phyloP scores from a whole-genome alignment of 92 coral and sea anemone species.

The Epizoanthus illoricatus region DNA sequence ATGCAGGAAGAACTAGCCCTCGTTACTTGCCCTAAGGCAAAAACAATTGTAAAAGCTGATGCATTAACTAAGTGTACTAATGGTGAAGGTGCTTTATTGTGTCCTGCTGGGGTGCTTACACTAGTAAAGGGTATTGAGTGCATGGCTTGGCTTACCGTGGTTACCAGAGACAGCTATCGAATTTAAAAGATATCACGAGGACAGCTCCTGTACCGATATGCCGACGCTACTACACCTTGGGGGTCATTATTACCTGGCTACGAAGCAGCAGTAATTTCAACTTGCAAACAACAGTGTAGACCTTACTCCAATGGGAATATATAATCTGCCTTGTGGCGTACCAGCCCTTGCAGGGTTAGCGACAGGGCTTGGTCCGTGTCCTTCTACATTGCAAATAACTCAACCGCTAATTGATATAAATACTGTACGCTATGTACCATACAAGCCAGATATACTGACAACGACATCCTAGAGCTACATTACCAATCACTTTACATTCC shows the following conservation, averaged over 20 bases:
- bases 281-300: background rate
- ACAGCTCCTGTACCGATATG: background rate
- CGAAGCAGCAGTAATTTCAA: background rate
- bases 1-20: slow-evolving; percentile 11
- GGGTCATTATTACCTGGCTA: background rate
- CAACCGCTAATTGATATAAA: no score
- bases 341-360: no score
- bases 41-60: slow-evolving; percentile 1
- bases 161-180: background rate
- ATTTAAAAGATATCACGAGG: background rate
- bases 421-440: background rate
- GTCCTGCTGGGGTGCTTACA: slow-evolving; percentile 14
- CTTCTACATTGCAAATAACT: no score
- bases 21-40: slow-evolving; percentile 28
- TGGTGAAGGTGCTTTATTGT: background rate
- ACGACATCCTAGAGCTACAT: background rate
- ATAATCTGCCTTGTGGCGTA: no score
- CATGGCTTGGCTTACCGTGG: slow-evolving; percentile 52
- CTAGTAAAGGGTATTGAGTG: slow-evolving; percentile 3
- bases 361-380: no score
- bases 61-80: slow-evolving; percentile 33
- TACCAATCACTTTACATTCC: background rate
- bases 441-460: background rate
- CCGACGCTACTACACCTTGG: slow-evolving; percentile 10
- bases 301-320: no score